phyloP scores from a whole-genome alignment of 1,140 invertebrate species.

The Drosophila kohkoa region DNA sequence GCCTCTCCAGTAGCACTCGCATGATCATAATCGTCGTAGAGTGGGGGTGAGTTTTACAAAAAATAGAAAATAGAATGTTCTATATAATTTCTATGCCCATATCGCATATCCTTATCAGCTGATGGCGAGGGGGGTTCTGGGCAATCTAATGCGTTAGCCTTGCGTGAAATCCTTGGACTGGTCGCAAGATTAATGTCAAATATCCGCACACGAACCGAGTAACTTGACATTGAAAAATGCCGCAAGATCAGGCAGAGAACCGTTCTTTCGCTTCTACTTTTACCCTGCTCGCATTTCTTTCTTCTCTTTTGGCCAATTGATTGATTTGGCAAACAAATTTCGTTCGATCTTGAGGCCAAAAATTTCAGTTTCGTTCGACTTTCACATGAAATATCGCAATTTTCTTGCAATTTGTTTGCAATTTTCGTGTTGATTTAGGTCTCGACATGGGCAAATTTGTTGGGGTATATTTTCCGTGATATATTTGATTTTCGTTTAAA shows the following conservation, averaged over 20 bases:
- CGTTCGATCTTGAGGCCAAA: conserved; percentile 47
- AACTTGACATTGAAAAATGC: conserved; percentile 67
- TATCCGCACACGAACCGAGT: conserved; percentile 26
- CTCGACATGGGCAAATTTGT: conserved; percentile 34
- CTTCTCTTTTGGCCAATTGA: conserved; percentile 43
- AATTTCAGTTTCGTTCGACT: conserved; percentile 36
- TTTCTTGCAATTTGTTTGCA: conserved; percentile 75
- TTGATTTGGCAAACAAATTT: conserved; percentile 77
- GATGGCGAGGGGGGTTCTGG: neutral
- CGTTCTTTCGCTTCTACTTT: neutral
- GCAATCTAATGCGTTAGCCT: conserved; percentile 50
- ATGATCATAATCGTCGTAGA: no score
- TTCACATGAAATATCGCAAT: conserved; percentile 59
- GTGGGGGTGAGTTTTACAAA: conserved; percentile 24
- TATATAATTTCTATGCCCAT: conserved; percentile 9
- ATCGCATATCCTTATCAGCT: conserved; percentile 29
- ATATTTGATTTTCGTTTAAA: conserved; percentile 16
- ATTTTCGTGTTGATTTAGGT: conserved; percentile 77
- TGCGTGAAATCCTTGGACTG: conserved; percentile 64
- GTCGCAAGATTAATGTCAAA: conserved; percentile 69
- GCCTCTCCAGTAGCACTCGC: neutral
- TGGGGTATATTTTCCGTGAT: conserved; percentile 15
- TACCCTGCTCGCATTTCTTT: conserved; percentile 19
- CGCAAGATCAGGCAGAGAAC: conserved; percentile 52
- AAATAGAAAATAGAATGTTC: neutral